Evolutionary conservation across 2,797 vertebrate genomes (phyloP).

Genomic region (Neomorphus geoffroyi): DNA sequence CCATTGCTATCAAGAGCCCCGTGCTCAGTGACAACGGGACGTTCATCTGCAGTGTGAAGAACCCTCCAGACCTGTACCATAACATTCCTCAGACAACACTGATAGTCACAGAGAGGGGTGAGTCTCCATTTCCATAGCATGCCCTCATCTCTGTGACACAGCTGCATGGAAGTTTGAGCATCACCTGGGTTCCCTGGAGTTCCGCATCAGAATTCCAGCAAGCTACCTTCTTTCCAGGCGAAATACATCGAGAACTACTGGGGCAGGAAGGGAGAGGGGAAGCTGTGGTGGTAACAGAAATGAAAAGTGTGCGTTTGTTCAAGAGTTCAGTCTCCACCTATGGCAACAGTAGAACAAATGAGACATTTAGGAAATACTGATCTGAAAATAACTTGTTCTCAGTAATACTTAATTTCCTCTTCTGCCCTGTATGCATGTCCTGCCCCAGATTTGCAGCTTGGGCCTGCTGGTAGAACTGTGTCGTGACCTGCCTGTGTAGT

Average conservation of each 20-base stretch:
- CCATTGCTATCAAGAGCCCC: conserved; percentile 83
- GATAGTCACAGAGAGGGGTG: conserved; percentile 84
- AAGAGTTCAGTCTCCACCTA: neutral
- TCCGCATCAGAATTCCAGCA: neutral
- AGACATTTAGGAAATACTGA: neutral
- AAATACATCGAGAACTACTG: accelerated
- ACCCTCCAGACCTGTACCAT: conserved; percentile 93
- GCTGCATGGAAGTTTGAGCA: neutral
- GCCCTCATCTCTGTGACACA: accelerated
- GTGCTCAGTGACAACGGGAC: conserved; percentile 88
- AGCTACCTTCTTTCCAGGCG: neutral
- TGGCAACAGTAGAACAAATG: neutral
- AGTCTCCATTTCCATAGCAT: neutral
- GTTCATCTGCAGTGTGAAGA: conserved; percentile 88
- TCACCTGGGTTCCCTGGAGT: neutral
- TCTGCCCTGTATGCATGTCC: neutral
- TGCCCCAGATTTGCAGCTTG: neutral
- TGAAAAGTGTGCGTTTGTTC: neutral
- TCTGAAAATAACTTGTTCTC: neutral
- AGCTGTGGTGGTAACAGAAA: neutral
- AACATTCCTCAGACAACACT: conserved; percentile 81
- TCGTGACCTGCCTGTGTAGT: neutral
- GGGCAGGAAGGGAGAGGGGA: neutral
- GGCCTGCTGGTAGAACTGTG: neutral
- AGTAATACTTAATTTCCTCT: neutral